phyloP scores from a whole-genome alignment of 2,113 vertebrate species.

The Takifugu bimaculatus region DNA sequence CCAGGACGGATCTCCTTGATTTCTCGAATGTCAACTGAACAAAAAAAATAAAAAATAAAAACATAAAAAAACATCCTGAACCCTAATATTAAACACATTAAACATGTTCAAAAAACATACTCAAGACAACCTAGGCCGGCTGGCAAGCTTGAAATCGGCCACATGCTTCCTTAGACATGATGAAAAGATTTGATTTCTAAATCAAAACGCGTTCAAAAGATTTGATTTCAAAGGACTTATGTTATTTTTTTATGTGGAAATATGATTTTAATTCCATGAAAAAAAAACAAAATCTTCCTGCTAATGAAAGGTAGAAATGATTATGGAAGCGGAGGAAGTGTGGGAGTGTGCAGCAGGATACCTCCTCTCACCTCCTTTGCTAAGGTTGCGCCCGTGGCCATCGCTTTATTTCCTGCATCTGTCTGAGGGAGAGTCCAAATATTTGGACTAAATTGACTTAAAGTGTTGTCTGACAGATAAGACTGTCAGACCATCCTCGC shows the following conservation, averaged over 20 bases:
- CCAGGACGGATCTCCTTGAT: constrained; percentile 95
- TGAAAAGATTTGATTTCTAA: too few species aligned
- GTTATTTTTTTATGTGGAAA: too few species aligned
- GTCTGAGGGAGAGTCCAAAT: constrained; percentile 10
- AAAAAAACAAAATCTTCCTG: constrained; percentile 2
- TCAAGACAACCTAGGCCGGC: too few species aligned
- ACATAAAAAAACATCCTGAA: background rate
- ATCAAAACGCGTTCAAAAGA: too few species aligned
- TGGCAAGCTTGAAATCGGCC: too few species aligned
- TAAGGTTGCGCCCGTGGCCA: constrained; percentile 50
- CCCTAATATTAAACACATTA: background rate
- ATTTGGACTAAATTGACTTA: constrained; percentile 31
- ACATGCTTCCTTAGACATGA: too few species aligned
- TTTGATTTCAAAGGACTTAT: too few species aligned
- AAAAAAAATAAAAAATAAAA: constrained; percentile 13
- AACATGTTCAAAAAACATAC: too few species aligned
- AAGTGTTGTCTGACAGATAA: constrained; percentile 27
- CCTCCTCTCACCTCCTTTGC: constrained; percentile 45
- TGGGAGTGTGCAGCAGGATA: constrained; percentile 46
- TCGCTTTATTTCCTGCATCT: constrained; percentile 47
- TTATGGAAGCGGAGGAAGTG: constrained; percentile 36
- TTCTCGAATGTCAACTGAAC: constrained; percentile 92
- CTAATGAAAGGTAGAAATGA: background rate
- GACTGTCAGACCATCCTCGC: background rate
- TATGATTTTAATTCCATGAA: too few species aligned